Evolutionary conservation across 2,797 vertebrate species (phyloP).

Genomic region (Limnodromus scolopaceus): DNA sequence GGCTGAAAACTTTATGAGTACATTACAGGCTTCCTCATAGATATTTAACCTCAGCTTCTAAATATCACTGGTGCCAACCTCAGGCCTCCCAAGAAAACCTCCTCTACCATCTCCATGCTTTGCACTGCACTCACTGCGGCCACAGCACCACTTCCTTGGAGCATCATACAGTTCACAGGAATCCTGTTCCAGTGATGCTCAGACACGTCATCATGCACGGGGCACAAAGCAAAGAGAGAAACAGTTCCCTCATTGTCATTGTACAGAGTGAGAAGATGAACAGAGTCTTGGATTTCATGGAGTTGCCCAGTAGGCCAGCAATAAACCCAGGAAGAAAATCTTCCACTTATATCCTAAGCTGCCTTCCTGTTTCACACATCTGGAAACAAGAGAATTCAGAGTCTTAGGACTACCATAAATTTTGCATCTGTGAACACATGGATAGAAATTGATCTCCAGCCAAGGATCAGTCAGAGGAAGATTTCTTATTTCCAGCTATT

Average conservation of each 20-base stretch:
- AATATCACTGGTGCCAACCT: background rate
- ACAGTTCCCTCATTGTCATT: too few relatives aligned
- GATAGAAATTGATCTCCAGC: background rate
- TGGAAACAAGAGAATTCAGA: background rate
- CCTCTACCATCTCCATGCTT: background rate
- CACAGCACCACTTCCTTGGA: background rate
- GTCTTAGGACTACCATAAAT: background rate
- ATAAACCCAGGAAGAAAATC: background rate
- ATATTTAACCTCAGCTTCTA: background rate
- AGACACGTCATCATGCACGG: background rate
- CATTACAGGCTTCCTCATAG: background rate
- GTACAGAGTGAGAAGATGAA: background rate
- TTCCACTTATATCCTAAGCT: background rate
- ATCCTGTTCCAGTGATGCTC: background rate
- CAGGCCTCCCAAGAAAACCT: background rate
- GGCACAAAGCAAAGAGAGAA: background rate
- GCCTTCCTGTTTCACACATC: background rate
- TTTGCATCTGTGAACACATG: too few relatives aligned
- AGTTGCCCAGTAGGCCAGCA: background rate
- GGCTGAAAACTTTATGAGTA: background rate
- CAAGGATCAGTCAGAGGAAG: background rate
- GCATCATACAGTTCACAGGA: background rate
- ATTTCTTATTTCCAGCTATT: background rate
- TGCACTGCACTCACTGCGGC: background rate
- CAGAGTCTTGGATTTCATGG: background rate